Conservation (phyloP, 2,888 invertebrate species). For the Drosophila neonasuta region DNA sequence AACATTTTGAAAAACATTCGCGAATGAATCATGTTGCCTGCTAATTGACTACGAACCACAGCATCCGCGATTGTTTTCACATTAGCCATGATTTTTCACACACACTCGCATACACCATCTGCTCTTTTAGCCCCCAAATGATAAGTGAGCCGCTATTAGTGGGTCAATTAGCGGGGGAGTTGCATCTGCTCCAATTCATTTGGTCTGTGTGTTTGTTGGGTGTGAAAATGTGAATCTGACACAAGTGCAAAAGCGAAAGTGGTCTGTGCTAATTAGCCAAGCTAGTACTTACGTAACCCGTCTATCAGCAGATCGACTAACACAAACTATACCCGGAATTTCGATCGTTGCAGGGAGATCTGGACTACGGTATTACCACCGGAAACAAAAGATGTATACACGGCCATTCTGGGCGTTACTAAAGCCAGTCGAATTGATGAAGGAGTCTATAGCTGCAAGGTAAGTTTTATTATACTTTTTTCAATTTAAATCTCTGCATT, state of each 20-base stretch:
- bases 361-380: constrained; percentile 85
- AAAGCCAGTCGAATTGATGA: constrained; percentile 87
- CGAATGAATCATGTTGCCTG: constrained; percentile 63
- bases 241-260: constrained; percentile 61
- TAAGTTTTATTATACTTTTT: constrained; percentile 36
- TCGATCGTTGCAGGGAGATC: constrained; percentile 84
- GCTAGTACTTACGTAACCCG: constrained; percentile 17
- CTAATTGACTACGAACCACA: constrained; percentile 75
- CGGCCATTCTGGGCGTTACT: constrained; percentile 88
- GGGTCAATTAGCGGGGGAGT: constrained; percentile 67
- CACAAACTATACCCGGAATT: background rate
- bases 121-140: constrained; percentile 42
- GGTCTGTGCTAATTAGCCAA: constrained; percentile 54
- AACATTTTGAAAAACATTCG: constrained; percentile 59
- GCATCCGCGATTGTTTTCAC: constrained; percentile 75
- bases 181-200: constrained; percentile 62
- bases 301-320: background rate
- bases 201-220: constrained; percentile 36
- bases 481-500: no score
- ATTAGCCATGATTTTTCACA: constrained; percentile 70
- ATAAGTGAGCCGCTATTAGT: constrained; percentile 72
- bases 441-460: constrained; percentile 91
- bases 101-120: constrained; percentile 15
- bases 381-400: constrained; percentile 82
- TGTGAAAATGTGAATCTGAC: constrained; percentile 54